phyloP scores from a whole-genome alignment of 2,888 invertebrate species.

The Synanthedon vespiformis region DNA sequence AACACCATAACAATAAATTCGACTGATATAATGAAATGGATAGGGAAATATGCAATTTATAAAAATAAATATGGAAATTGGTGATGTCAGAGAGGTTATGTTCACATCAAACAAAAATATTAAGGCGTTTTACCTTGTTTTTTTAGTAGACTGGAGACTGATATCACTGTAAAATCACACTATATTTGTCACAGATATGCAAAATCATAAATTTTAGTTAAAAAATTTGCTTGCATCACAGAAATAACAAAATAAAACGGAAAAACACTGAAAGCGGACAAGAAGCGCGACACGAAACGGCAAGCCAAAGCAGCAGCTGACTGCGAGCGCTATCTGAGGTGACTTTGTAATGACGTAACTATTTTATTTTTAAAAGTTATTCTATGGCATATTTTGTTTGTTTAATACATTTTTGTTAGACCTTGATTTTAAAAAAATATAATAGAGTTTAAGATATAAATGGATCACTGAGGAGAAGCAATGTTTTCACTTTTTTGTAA shows the following conservation, averaged over 20 bases:
- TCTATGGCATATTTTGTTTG: too few relatives aligned
- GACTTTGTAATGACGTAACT: slow-evolving; percentile 40
- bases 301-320: slow-evolving; percentile 79
- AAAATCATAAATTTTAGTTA: slow-evolving; percentile 53
- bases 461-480: too few relatives aligned
- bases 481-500: too few relatives aligned
- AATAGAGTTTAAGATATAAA: too few relatives aligned
- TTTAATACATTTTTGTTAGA: too few relatives aligned
- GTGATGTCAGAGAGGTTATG: slow-evolving; percentile 63
- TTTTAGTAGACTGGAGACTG: slow-evolving; percentile 41
- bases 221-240: slow-evolving; percentile 68
- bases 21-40: too few relatives aligned
- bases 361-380: too few relatives aligned
- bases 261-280: slow-evolving; percentile 72
- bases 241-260: slow-evolving; percentile 71
- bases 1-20: too few relatives aligned
- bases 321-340: slow-evolving; percentile 49
- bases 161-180: slow-evolving; percentile 57
- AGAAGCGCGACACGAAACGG: slow-evolving; percentile 75
- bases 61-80: slow-evolving; percentile 33
- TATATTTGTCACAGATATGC: slow-evolving; percentile 50
- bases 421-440: too few relatives aligned
- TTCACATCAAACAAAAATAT: slow-evolving; percentile 68
- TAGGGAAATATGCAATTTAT: slow-evolving; percentile 1
- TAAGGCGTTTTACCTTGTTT: slow-evolving; percentile 67